A percentile compares a stretch with the other conserved stretches of the same genome.
These are phyloP conservation scores for Castor canadensis DNA, from an alignment of 2,113 vertebrate genomes.

Conservation along the genomic window DNA sequence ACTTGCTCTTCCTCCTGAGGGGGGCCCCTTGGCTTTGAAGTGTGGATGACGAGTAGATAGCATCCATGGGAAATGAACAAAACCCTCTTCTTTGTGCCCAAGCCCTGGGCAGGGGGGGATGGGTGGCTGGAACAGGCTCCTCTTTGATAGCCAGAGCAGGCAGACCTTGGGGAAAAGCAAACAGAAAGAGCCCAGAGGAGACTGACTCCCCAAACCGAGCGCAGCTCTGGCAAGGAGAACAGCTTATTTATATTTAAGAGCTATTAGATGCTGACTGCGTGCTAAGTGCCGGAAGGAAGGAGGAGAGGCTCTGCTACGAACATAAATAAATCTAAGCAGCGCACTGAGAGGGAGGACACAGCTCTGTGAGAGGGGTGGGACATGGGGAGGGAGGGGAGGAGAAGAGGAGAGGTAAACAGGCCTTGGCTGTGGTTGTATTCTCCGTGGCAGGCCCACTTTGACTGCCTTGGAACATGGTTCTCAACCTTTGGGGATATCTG, in stretches of 20 bases:
- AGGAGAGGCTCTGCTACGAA: background rate
- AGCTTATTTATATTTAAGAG: slow-evolving; percentile 50
- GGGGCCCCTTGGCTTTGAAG: background rate
- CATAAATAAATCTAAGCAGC: background rate
- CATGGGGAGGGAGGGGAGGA: background rate
- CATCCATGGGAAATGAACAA: background rate
- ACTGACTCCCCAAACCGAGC: background rate
- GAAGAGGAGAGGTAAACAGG: fast-evolving
- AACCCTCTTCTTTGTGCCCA: background rate
- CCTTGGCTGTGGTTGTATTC: background rate
- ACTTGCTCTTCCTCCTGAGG: background rate
- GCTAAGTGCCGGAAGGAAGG: slow-evolving; percentile 1
- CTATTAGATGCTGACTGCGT: background rate
- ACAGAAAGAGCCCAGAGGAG: slow-evolving; percentile 25
- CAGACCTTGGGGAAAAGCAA: slow-evolving; percentile 2
- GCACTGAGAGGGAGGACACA: background rate
- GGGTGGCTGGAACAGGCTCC: background rate
- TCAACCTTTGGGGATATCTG: background rate
- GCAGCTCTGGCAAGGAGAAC: background rate
- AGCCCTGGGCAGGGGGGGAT: background rate
- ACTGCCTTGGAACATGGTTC: background rate
- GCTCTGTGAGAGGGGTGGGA: background rate
- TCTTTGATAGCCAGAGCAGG: background rate
- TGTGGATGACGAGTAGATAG: background rate
- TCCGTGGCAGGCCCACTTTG: background rate